Base-by-base conservation (phyloP, 2,113 vertebrate species). In the Dendrocopos noguchii region DNA sequence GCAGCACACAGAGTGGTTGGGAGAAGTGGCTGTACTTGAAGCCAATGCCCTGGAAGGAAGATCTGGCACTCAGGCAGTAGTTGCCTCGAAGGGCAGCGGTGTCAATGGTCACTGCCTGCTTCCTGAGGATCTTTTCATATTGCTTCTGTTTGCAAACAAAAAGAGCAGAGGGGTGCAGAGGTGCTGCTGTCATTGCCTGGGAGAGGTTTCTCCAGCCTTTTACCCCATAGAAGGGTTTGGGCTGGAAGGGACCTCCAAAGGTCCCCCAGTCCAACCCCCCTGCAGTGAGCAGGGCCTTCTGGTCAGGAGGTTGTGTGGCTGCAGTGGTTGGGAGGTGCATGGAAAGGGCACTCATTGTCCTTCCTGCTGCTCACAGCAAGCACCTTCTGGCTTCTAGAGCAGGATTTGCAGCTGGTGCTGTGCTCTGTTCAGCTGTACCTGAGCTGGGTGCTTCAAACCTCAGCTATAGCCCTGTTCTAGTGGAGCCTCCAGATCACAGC, bases 1-100 rank as follows among this genome's bases (percentile, higher is more conserved):
- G 15, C 0, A 77, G 81, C 34, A 95, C 50, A 46, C 97, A 97
- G 21, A 91, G 24, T 0, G 96, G 95, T 15, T 72, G 59, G 15
- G 96, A 97, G 94, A 96, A 96, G 3, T 84, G 7, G 1, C 96
- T 97, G 93, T 88, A 10, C 78, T 95, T 95, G 34, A 65, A 4
- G 14, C 2, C 2, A 9, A 70, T 63, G 46, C 46, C 88, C 13
- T 88, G 75, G 3, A 47, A 80, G 56, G 84, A 53, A 9, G 94
- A 74, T 55, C 94, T 94, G 84, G 96, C 95, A 52, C 60, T 95
- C 31, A 97, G 34, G n/a, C 97, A 97, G 84, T 96, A 95, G 31
- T 83, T 94, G 60, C 91, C 93, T 18, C 22, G 50, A 19, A 96
- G 85, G 0, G 81, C 76, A 12, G 76, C 81, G 56, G 84, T 60